phyloP scores from a whole-genome alignment of 1,140 invertebrate species.

The Panulirus ornatus region DNA sequence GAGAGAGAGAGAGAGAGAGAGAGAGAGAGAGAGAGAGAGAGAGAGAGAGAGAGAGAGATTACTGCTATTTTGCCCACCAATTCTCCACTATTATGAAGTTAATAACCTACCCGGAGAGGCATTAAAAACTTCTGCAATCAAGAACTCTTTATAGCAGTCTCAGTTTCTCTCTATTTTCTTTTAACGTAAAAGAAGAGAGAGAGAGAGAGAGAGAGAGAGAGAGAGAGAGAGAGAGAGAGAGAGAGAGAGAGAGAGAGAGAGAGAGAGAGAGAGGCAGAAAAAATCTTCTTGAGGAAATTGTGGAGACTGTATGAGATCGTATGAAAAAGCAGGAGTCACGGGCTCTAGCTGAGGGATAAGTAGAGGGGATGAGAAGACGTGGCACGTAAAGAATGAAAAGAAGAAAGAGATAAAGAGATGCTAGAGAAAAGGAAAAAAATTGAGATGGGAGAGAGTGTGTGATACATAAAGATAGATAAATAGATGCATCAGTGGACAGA shows the following conservation, averaged over 20 bases:
- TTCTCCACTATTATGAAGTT: too few relatives aligned
- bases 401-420: background rate
- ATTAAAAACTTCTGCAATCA: too few relatives aligned
- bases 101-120: too few relatives aligned
- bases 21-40: background rate
- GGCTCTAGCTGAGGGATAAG: background rate
- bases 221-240: background rate
- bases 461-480: background rate
- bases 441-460: background rate
- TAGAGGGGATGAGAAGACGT: background rate
- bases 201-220: background rate
- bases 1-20: background rate
- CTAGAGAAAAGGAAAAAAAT: background rate
- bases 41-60: background rate
- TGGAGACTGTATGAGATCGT: too few relatives aligned
- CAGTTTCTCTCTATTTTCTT: background rate
- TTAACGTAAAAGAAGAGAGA: background rate
- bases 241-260: background rate
- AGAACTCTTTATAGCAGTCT: too few relatives aligned
- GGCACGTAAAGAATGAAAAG: background rate
- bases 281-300: background rate
- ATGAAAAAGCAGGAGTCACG: too few relatives aligned
- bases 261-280: background rate
- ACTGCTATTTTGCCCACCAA: too few relatives aligned
- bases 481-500: background rate